phyloP scores from a whole-genome alignment of 2,888 invertebrate genomes.

The Isoperla grammatica region DNA sequence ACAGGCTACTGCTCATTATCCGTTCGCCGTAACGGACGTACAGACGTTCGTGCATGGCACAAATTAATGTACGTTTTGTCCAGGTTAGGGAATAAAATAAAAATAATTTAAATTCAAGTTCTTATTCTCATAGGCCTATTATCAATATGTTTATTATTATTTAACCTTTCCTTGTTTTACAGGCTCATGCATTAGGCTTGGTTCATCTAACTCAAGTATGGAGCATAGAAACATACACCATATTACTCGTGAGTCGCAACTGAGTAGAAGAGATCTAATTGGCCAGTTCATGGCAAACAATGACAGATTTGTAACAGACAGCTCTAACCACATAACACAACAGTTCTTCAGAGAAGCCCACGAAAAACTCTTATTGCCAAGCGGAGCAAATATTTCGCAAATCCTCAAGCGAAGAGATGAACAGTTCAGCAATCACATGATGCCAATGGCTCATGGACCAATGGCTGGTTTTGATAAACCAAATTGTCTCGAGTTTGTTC shows the following conservation, averaged over 20 bases:
- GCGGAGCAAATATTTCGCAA: not conserved
- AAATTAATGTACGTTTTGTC: too few relatives aligned
- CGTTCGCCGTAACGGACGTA: too few relatives aligned
- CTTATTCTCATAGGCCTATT: too few relatives aligned
- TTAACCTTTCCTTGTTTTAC: too few relatives aligned
- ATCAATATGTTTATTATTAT: too few relatives aligned
- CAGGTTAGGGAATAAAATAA: too few relatives aligned
- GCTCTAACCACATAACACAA: not conserved
- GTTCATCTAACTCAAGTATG: not conserved
- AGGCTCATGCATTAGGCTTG: too few relatives aligned
- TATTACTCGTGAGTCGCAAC: not conserved
- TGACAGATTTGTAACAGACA: not conserved
- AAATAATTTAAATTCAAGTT: too few relatives aligned
- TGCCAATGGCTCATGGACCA: not conserved
- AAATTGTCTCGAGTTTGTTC: conserved; percentile 13
- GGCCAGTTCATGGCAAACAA: not conserved
- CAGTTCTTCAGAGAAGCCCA: not conserved
- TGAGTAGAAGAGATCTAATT: not conserved
- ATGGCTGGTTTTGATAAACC: not conserved
- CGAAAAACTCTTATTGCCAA: conserved; percentile 7
- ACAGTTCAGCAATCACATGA: not conserved
- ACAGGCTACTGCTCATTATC: too few relatives aligned
- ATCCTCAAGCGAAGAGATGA: conserved; percentile 13
- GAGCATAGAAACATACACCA: not conserved
- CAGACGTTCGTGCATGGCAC: too few relatives aligned